Evolutionary conservation across 2,888 invertebrate genomes (phyloP), one percentile per base, ranked within the genome.

Genomic region (Amorpha juglandis): DNA sequence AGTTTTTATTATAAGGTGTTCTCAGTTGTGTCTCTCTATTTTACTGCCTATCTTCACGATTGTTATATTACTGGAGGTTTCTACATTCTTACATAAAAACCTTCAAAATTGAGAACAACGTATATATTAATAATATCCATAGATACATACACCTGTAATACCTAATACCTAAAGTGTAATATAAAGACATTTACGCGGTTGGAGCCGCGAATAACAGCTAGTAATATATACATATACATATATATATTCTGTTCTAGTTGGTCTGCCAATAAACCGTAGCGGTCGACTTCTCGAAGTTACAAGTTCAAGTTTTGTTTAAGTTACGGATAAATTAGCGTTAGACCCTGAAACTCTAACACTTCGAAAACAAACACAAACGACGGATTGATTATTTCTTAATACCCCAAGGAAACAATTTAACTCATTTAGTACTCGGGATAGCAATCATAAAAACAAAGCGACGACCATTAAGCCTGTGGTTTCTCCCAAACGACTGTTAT

Each of bases 231-330:
- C 2, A 27, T 27, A 27, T n/a, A n/a, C n/a, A n/a, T n/a, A n/a
- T n/a, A n/a, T n/a, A 4, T 48, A 48, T 7, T 8, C 3, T 48
- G 48, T n/a, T 16, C n/a, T 35, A 55, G 16, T 55, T 1, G 55
- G n/a, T 35, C 9, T 55, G 35, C 9, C 6, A 35, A 38, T 35
- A 48, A 4, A 16, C 16, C 35, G 4, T 38, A 16, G 55, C 16
- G 55, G 55, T 38, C n/a, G 35, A 55, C 38, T 55, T 55, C 35
- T n/a, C 55, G 16, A 55, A 55, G 55, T 38, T 55, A 55, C 35
- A 16, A n/a, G n/a, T n/a, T n/a, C n/a, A n/a, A n/a, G n/a, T n/a
- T 16, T 55, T 55, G 51, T 27, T 0, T 51, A 16, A 55, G 16
- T 55, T 55, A 3, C 9, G 55, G 38, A 55, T 55, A 38, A 55